These are phyloP conservation scores for Melanogrammus aeglefinus DNA, from an alignment of 2,797 vertebrate species.

Conservation along the genomic window DNA sequence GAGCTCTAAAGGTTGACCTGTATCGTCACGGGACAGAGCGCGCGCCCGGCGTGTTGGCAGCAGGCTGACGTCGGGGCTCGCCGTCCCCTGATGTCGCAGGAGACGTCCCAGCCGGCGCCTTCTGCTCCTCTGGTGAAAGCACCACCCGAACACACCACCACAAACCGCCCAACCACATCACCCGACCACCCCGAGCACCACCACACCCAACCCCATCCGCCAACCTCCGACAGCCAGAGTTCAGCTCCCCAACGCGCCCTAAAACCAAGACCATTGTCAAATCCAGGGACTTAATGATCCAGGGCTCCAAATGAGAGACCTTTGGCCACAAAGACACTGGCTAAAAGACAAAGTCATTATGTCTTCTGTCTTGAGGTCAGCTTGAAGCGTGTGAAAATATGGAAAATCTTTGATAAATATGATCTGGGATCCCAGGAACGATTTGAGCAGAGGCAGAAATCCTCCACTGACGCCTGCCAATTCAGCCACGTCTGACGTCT, in stretches of 20 bases:
- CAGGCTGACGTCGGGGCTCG: constrained; percentile 27
- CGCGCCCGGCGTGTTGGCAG: constrained; percentile 33
- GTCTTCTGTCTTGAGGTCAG: no score
- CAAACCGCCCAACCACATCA: no score
- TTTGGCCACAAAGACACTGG: no score
- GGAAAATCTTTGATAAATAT: no score
- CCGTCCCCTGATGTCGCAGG: constrained; percentile 9
- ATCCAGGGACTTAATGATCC: constrained; percentile 24
- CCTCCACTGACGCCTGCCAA: no score
- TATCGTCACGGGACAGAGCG: constrained; percentile 37
- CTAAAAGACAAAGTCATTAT: no score
- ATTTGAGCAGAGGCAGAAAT: no score
- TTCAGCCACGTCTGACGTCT: no score
- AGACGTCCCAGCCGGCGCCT: constrained; percentile 13
- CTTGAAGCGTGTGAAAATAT: no score
- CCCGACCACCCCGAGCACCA: no score
- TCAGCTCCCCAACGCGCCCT: constrained; percentile 15
- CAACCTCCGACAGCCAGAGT: constrained; percentile 34
- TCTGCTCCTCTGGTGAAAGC: constrained; percentile 21
- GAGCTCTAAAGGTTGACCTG: constrained; percentile 35
- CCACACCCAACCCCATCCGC: no score
- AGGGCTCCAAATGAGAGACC: not conserved
- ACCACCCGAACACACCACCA: constrained; percentile 1
- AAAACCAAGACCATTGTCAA: not conserved
- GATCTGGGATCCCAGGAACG: no score